phyloP scores from a whole-genome alignment of 2,888 invertebrate genomes.

The Drosophila diplacantha region DNA sequence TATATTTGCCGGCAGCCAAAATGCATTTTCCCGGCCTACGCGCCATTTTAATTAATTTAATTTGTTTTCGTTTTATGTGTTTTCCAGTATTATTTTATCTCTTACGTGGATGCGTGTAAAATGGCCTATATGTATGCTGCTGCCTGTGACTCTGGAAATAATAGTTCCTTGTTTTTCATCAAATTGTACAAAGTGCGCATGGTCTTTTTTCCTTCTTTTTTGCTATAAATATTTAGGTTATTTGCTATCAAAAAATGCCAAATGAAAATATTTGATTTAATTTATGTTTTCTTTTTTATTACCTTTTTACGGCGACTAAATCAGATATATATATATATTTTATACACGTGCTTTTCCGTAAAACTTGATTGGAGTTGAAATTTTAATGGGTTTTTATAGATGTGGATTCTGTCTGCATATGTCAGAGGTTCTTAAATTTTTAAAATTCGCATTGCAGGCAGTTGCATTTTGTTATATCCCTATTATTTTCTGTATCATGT shows the following conservation, averaged over 20 bases:
- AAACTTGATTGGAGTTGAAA: slow-evolving; percentile 35
- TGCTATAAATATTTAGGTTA: slow-evolving; percentile 39
- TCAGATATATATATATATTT: slow-evolving; percentile 33
- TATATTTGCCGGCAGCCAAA: slow-evolving; percentile 23
- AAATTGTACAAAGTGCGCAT: slow-evolving; percentile 71
- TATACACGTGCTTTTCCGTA: slow-evolving; percentile 30
- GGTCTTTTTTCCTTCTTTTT: slow-evolving; percentile 29
- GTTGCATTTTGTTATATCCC: slow-evolving; percentile 1
- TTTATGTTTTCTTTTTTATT: slow-evolving; percentile 17
- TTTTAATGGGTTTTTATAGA: slow-evolving; percentile 30
- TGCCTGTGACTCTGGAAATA: slow-evolving; percentile 47
- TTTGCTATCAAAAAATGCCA: slow-evolving; percentile 45
- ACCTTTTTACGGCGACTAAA: slow-evolving; percentile 27
- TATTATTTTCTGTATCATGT: slow-evolving; percentile 3
- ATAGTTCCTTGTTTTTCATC: slow-evolving; percentile 39
- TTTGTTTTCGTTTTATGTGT: slow-evolving; percentile 14
- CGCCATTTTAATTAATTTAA: slow-evolving; percentile 33
- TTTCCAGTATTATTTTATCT: slow-evolving; percentile 23
- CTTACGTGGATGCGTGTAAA: slow-evolving; percentile 25
- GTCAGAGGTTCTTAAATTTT: slow-evolving; percentile 33
- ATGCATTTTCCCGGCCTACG: slow-evolving; percentile 32
- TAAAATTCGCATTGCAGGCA: slow-evolving; percentile 32
- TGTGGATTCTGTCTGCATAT: slow-evolving; percentile 23
- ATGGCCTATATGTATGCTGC: slow-evolving; percentile 38
- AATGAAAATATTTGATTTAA: slow-evolving; percentile 32